These are phyloP conservation scores for Papilio xuthus DNA, from an alignment of 1,140 invertebrate species.

Conservation along the genomic window DNA sequence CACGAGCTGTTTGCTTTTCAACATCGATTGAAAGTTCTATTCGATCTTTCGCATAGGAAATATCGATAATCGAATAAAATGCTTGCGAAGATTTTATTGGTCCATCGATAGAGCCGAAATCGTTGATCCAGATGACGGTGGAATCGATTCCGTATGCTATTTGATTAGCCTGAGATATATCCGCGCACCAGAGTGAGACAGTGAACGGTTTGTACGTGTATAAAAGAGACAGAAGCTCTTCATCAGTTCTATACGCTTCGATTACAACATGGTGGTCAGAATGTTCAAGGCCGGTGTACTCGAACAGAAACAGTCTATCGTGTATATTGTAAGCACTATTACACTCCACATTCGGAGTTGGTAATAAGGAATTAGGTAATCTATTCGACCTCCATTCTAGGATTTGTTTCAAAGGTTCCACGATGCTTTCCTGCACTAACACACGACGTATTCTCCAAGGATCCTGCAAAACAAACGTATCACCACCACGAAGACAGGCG, in stretches of 20 bases:
- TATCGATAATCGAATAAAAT: conserved; percentile 28
- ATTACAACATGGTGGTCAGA: conserved; percentile 37
- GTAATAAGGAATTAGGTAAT: too few relatives aligned
- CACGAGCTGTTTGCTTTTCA: not conserved
- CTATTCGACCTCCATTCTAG: conserved; percentile 50
- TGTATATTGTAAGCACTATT: conserved; percentile 40
- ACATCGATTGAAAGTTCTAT: not conserved
- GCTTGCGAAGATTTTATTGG: conserved; percentile 34
- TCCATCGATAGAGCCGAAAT: conserved; percentile 29
- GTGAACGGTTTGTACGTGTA: conserved; percentile 34
- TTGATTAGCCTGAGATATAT: conserved; percentile 35
- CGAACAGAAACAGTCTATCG: conserved; percentile 49
- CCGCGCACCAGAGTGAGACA: conserved; percentile 40
- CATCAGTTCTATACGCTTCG: conserved; percentile 58
- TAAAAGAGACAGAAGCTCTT: conserved; percentile 52
- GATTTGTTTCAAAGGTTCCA: conserved; percentile 46
- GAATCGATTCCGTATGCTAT: conserved; percentile 32
- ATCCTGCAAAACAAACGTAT: conserved; percentile 45
- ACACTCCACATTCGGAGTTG: too few relatives aligned
- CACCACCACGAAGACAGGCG: too few relatives aligned
- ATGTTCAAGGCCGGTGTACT: conserved; percentile 40
- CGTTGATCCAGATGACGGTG: conserved; percentile 34
- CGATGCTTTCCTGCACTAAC: conserved; percentile 53
- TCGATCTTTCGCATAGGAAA: not conserved
- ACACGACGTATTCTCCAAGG: conserved; percentile 52